Base-by-base conservation (phyloP, 2,888 invertebrate genomes). In the Hirtodrosophila trivittata region DNA sequence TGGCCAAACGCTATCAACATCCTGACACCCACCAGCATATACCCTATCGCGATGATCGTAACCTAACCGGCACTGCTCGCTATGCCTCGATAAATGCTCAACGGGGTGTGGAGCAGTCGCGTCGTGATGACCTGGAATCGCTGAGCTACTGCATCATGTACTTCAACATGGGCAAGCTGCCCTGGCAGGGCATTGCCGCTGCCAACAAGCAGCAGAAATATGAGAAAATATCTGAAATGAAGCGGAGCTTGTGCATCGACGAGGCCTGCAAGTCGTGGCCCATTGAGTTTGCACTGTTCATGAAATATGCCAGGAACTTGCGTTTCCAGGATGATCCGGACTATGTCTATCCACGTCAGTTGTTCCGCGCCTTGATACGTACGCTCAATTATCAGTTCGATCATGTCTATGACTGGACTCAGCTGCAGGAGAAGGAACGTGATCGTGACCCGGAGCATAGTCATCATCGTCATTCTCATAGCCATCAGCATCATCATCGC, bases 31-130 rank as follows among this genome's bases (percentile, higher is more conserved):
- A 97, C 77, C 92, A 94, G 86, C 99, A 99, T 92, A 99, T 99
- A 91, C 92, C 94, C 2, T 99, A 98, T 91, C 95, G 98, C 89
- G 97, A 97, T 91, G 97, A 97, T 91, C 98, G 98, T 92, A 98
- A 97, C 92, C 92, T 97, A 75, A 97, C 97, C 38, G 97, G 97
- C 66, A 97, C 97, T 16, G 97, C 97, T 14, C 94, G 98, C 89
- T 99, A 99, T 92, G 99, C 99, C 74, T 98, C 98, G 60, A 98
- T 99, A 89, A 99, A 99, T 92, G 98, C 99, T 70, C 99, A 99
- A 92, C 93, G 98, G 88, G 98, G 99, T 83, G 97, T 98, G 89
- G 98, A 98, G 91, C 98, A 98, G 91, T 97, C 98, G 86, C 95
- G 99, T 75, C 94, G 99, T 76, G 99, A 99, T 92, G 99, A 99